Percentiles rank a stretch among this genome's conserved stretches.
These are phyloP conservation scores for Diceros bicornis DNA, from an alignment of 2,797 vertebrate genomes.

Conservation along the genomic window DNA sequence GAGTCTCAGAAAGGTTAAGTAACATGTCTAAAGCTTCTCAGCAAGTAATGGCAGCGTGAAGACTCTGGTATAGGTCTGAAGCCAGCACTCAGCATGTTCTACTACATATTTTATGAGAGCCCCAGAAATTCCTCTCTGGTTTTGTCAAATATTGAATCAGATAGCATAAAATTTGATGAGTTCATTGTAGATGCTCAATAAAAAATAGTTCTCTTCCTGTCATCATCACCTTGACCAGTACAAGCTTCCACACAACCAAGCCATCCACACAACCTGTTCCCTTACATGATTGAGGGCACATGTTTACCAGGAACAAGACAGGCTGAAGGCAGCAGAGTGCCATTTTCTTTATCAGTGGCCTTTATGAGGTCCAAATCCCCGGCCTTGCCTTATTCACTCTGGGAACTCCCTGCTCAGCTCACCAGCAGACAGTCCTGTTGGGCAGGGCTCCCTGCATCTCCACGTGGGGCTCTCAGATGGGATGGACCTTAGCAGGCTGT, in stretches of 20 bases:
- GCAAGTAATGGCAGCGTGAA: background rate
- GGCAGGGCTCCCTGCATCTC: background rate
- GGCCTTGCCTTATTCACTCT: background rate
- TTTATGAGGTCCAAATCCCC: background rate
- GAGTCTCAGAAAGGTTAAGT: background rate
- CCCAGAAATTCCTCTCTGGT: background rate
- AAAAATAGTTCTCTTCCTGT: background rate
- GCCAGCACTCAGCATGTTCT: background rate
- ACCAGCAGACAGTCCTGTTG: rapidly evolving
- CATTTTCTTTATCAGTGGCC: background rate
- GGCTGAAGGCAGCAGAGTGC: background rate
- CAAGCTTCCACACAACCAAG: background rate
- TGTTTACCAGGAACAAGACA: background rate
- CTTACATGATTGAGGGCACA: background rate
- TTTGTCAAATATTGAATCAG: constrained; percentile 14
- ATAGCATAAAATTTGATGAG: background rate
- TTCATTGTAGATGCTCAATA: background rate
- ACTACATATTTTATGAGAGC: background rate
- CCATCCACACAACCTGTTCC: rapidly evolving
- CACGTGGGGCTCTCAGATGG: background rate
- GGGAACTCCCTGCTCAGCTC: background rate
- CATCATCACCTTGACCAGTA: background rate
- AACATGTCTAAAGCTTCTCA: background rate
- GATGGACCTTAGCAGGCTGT: background rate
- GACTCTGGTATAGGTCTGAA: background rate